Evolutionary conservation across 2,113 vertebrate genomes (phyloP).

Genomic region (Puntigrus tetrazona): DNA sequence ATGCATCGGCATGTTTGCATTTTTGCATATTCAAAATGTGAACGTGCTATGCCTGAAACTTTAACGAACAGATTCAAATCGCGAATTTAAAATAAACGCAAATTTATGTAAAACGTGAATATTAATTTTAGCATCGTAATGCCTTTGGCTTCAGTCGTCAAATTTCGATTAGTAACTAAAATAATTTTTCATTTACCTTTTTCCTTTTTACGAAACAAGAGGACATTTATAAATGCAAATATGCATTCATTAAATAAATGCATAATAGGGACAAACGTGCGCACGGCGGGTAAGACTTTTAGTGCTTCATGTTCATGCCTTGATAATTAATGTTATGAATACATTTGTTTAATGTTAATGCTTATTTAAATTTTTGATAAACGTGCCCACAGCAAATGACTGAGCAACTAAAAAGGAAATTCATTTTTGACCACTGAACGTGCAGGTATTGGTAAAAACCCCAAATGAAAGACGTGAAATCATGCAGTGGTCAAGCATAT

Average conservation of each 20-base stretch:
- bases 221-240: conserved; percentile 14
- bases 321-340: not conserved
- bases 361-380: not conserved
- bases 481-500: not conserved
- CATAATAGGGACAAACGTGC: not conserved
- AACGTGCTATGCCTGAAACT: not conserved
- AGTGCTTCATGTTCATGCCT: not conserved
- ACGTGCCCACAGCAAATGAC: not conserved
- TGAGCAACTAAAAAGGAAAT: not conserved
- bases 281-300: not conserved
- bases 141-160: not conserved
- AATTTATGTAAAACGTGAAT: conserved; percentile 8
- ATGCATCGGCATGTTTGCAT: not conserved
- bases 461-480: not conserved
- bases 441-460: not conserved
- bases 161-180: conserved; percentile 3
- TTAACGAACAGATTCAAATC: not conserved
- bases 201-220: not conserved
- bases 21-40: conserved; percentile 8
- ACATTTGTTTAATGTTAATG: not conserved
- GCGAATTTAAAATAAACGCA: not conserved
- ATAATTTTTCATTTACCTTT: not conserved
- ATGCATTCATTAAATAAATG: not conserved
- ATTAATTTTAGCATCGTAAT: not conserved
- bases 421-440: not conserved